A percentile compares a stretch with the other conserved stretches of the same genome.
phyloP scores from a whole-genome alignment of 2,797 vertebrate genomes.

The Cryptoprocta ferox region DNA sequence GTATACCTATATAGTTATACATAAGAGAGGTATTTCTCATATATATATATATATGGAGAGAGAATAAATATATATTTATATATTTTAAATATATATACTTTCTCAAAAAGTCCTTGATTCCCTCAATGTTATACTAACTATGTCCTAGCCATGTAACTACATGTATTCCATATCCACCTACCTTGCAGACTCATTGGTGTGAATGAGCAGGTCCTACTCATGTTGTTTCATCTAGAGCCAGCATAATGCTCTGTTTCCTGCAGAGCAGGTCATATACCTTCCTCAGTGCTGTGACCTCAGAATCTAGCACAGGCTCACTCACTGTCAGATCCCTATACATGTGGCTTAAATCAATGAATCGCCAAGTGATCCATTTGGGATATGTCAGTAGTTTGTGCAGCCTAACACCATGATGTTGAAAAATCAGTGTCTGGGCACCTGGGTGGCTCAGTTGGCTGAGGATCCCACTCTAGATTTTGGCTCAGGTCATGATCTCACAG shows the following conservation, averaged over 20 bases:
- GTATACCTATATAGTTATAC: background rate
- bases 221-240: background rate
- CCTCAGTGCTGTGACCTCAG: background rate
- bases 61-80: background rate
- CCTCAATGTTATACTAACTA: background rate
- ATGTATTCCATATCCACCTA: background rate
- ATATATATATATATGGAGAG: no score
- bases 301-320: background rate
- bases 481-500: no score
- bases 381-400: background rate
- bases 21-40: background rate
- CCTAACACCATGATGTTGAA: background rate
- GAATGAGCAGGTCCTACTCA: background rate
- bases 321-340: background rate
- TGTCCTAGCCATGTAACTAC: background rate
- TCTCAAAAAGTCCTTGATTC: background rate
- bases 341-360: background rate
- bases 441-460: no score
- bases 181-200: background rate
- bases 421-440: background rate
- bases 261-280: background rate
- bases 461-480: no score
- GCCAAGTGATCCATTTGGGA: background rate
- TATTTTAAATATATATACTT: background rate
- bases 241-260: background rate